Percentiles rank a stretch among this genome's conserved stretches.
phyloP scores from a whole-genome alignment of 2,888 invertebrate genomes.

The Cartodere bifasciata region DNA sequence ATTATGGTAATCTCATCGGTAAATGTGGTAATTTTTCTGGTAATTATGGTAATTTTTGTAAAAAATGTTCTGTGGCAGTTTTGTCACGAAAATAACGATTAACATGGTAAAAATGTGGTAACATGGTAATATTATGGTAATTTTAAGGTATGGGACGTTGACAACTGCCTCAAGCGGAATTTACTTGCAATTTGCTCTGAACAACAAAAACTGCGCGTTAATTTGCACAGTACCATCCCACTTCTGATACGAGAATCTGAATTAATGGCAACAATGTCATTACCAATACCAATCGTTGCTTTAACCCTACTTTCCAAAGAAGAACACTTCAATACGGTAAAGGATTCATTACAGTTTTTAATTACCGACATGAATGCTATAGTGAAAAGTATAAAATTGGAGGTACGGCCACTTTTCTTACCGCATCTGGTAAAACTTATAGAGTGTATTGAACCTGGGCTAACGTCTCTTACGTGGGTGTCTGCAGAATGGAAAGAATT shows the following conservation, averaged over 20 bases:
- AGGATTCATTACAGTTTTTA: conserved; percentile 65
- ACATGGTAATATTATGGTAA: too few species aligned
- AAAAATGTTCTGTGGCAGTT: too few species aligned
- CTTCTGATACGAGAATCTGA: conserved; percentile 74
- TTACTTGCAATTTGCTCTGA: conserved; percentile 48
- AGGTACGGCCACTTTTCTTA: conserved; percentile 80
- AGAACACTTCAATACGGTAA: conserved; percentile 61
- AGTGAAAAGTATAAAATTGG: conserved; percentile 65
- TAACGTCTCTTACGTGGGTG: conserved; percentile 76
- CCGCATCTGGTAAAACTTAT: conserved; percentile 79
- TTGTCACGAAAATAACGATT: too few species aligned
- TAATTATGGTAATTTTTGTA: too few species aligned
- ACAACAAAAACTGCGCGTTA: conserved; percentile 56
- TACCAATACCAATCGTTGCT: conserved; percentile 72
- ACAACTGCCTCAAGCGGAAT: conserved; percentile 48
- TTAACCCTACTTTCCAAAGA: conserved; percentile 64
- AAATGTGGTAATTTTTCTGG: too few species aligned
- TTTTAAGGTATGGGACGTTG: conserved; percentile 49
- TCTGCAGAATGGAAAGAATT: conserved; percentile 70
- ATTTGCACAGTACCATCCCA: conserved; percentile 62
- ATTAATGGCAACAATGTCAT: conserved; percentile 67
- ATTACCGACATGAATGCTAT: conserved; percentile 63
- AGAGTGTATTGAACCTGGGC: conserved; percentile 68
- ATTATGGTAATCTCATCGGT: too few species aligned
- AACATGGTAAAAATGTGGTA: too few species aligned